Base-by-base conservation (phyloP, 2,888 invertebrate species). In the Mallateleia sp. region DNA sequence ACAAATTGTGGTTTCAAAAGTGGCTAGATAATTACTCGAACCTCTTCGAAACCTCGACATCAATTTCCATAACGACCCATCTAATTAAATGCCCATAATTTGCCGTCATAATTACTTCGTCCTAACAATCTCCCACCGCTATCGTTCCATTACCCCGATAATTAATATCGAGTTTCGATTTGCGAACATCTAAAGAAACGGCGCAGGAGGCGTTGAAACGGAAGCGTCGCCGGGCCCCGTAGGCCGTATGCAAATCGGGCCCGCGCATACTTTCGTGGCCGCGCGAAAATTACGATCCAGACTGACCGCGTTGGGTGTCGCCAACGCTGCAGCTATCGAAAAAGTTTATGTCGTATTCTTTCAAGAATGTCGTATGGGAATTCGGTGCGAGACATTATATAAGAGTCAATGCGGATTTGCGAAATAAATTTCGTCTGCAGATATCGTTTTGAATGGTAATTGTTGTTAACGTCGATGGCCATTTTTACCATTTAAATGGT, bases 251-350 rank as follows among this genome's bases (percentile, higher is more conserved):
- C 74, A 79, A 79, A 74, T 79, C 71, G 77, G 42, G 9, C 38
- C 18, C 58, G 64, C 69, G 60, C 52, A 64, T 83, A 62, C 54
- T 84, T 78, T 74, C 42, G 62, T 34, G 84, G 45, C 42, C 34
- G 69, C 52, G 69, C 58, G 69, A 71, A 85, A 85, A 85, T 85
- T 85, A 85, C 66, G 80, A 85, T 69, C 62, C 71, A 58, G 77
- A 77, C 71, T 81, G 72, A 64, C 75, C 69, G 77, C 82, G 75
- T 77, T 42, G 75, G 62, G 18, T 62, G 54, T 78, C 83, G 83
- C 83, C 77, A 78, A 83, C 83, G 77, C 71, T 64, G 7, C 4
- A 42, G 5, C 56, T 47, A 47, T 56, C 50, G 66, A 75, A 62
- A 67, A 83, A 60, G 54, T 42, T 52, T 69, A 56, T 62, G 82